Evolutionary conservation across 2,888 invertebrate genomes (phyloP).

Genomic region (Drosophila ezoana): DNA sequence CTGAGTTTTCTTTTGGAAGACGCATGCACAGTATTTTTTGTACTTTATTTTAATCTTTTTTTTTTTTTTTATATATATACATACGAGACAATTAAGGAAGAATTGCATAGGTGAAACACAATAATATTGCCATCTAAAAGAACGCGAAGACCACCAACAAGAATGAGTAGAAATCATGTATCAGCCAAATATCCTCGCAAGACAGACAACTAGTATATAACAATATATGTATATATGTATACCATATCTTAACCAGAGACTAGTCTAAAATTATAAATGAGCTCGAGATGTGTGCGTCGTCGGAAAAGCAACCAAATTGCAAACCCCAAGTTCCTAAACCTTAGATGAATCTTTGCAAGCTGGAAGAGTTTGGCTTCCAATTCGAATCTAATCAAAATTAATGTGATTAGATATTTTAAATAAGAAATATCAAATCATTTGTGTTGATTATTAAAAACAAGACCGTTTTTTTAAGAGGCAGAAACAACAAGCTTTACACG

Average conservation of each 20-base stretch:
- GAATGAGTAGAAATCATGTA: constrained; percentile 25
- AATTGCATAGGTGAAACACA: constrained; percentile 18
- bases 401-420: constrained; percentile 4
- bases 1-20: constrained; percentile 43
- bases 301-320: constrained; percentile 21
- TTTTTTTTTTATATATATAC: constrained; percentile 20
- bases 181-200: constrained; percentile 58
- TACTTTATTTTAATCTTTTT: constrained; percentile 51
- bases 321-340: constrained; percentile 57
- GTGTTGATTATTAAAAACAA: background rate
- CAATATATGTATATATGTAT: background rate
- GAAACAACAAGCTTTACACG: background rate
- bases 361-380: background rate
- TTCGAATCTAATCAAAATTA: constrained; percentile 7
- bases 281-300: constrained; percentile 32
- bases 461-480: background rate
- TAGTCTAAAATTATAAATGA: constrained; percentile 58
- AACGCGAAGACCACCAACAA: constrained; percentile 46
- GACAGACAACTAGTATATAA: constrained; percentile 16
- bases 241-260: constrained; percentile 34
- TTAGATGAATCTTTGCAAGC: constrained; percentile 21
- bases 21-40: constrained; percentile 69
- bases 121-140: constrained; percentile 56
- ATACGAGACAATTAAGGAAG: constrained; percentile 10
- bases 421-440: background rate